Conservation (phyloP, 2,797 vertebrate species). For the Smutsia temminckii region DNA sequence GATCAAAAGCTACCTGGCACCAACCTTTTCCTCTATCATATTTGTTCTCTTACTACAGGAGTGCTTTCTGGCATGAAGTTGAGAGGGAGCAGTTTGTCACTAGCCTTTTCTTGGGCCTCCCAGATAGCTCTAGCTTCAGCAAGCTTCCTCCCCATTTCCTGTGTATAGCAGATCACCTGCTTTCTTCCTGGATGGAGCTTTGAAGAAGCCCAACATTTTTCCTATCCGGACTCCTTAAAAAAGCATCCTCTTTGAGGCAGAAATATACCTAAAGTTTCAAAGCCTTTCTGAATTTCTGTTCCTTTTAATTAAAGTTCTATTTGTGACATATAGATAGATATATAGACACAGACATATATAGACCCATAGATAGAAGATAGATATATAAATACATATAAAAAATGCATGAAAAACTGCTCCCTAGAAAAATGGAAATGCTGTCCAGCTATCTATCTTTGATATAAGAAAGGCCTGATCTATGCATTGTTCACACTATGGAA, state of each 20-base stretch:
- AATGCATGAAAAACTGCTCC: not conserved
- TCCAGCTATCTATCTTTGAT: not conserved
- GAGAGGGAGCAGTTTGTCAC: not conserved
- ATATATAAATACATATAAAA: not conserved
- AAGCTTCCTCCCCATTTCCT: not conserved
- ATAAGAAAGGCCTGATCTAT: not conserved
- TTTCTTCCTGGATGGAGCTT: not conserved
- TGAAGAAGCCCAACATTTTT: not conserved
- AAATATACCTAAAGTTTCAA: not conserved
- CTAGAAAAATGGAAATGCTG: not conserved
- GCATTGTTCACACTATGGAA: not conserved
- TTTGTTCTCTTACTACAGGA: not conserved
- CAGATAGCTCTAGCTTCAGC: not conserved
- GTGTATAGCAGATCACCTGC: not conserved
- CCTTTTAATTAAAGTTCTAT: constrained; percentile 7
- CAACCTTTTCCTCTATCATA: not conserved
- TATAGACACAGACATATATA: too few relatives aligned
- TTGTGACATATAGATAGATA: not conserved
- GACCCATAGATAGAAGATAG: too few relatives aligned
- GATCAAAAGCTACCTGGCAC: not conserved
- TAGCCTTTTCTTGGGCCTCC: not conserved
- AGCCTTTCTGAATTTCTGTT: not conserved
- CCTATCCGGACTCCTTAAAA: not conserved
- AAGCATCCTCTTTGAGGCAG: not conserved
- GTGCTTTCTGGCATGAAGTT: not conserved